Percentiles rank a stretch among this genome's conserved stretches.
Evolutionary conservation across 2,797 vertebrate species (phyloP).

Genomic region (Malurus splendens): DNA sequence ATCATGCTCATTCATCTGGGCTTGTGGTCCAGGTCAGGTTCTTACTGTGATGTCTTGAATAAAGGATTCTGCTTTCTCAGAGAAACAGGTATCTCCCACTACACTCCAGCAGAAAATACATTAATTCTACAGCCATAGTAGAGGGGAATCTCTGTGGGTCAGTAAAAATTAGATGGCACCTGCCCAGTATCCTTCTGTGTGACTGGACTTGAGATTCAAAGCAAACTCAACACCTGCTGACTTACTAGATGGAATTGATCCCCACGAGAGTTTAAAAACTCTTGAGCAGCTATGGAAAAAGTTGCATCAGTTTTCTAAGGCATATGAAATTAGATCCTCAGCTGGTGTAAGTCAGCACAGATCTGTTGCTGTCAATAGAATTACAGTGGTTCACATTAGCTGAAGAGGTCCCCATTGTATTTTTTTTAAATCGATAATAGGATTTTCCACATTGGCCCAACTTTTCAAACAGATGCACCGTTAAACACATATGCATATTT

Average conservation of each 20-base stretch:
- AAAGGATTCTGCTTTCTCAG: not conserved
- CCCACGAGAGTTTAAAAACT: not conserved
- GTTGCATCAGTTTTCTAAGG: conserved; percentile 24
- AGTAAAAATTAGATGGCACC: conserved; percentile 2
- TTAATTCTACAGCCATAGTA: not conserved
- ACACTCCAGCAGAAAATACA: not conserved
- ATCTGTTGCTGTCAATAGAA: not conserved
- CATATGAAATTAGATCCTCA: conserved; percentile 15
- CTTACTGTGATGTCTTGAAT: not conserved
- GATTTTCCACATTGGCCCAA: conserved; percentile 19
- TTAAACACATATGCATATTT: not conserved
- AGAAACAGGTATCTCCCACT: not conserved
- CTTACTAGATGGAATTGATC: not conserved
- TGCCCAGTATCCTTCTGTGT: not conserved
- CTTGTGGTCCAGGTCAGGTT: not conserved
- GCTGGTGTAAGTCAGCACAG: conserved; percentile 22
- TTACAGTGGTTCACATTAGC: conserved; percentile 15
- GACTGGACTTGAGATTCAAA: not conserved
- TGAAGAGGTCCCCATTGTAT: not conserved
- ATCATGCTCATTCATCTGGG: not conserved
- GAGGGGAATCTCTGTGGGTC: not conserved
- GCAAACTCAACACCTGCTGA: not conserved
- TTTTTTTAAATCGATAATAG: not conserved
- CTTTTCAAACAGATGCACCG: not conserved
- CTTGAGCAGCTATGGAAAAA: not conserved